Conservation (phyloP, 2,797 vertebrate species). For the Halcyon badia region DNA sequence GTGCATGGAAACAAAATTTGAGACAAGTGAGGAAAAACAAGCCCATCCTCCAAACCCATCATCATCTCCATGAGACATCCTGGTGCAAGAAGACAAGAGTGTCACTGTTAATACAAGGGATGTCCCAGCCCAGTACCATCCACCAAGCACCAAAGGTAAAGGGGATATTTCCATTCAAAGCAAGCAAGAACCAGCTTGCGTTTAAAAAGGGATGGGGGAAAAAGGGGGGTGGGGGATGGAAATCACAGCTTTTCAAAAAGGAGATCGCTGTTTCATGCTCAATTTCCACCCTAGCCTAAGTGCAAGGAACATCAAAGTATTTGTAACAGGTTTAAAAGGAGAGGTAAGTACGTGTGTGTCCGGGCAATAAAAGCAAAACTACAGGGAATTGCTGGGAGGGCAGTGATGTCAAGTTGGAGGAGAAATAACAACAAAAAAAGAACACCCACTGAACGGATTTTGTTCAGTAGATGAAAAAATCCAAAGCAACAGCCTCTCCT, state of each 20-base stretch:
- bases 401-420: neutral
- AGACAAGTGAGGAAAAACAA: neutral
- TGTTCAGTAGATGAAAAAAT: neutral
- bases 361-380: neutral
- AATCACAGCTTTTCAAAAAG: slow-evolving; percentile 35
- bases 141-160: neutral
- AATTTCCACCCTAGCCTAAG: neutral
- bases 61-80: neutral
- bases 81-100: neutral
- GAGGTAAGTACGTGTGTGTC: neutral
- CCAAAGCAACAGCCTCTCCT: neutral
- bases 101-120: neutral
- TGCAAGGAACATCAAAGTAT: neutral
- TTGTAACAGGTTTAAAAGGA: neutral
- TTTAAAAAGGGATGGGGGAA: neutral
- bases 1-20: neutral
- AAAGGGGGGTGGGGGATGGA: neutral
- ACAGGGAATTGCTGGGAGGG: neutral
- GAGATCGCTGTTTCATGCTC: neutral
- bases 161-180: neutral
- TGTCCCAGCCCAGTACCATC: neutral
- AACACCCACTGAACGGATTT: neutral
- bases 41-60: neutral
- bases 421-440: neutral
- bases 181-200: slow-evolving; percentile 70